Evolutionary conservation across 2,888 invertebrate species (phyloP), one percentile per base, ranked within the genome.

Genomic region (Notodonta dromedarius): DNA sequence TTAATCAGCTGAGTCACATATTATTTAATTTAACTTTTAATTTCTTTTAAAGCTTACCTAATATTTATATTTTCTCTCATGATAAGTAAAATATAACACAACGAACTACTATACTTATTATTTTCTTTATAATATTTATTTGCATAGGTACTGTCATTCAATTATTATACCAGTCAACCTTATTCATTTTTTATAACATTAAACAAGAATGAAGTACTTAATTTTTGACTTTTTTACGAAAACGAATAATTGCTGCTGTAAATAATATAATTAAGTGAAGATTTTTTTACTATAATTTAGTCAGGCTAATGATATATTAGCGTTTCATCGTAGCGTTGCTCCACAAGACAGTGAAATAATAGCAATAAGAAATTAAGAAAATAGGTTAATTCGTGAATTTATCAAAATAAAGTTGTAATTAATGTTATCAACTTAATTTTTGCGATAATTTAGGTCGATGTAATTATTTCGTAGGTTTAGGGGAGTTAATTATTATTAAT

Each of bases 381-480:
- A 71, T 67, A 85, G 82, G 78, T 62, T 78, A 79, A 78, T 78
- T 77, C 73, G 74, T 74, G 77, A 81, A 65, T 76, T 78, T 77
- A 75, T 81, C 79, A 73, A 79, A 82, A 82, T 73, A 68, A 65
- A 75, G 76, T 85, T 88, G 83, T 85, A 87, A 84, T 81, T 83
- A 87, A 86, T 73, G 80, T 85, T 88, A 86, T 82, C 84, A 87
- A 85, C 81, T 85, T 89, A 86, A 87, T 87, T 90, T 87, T 88
- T 86, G 80, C 90, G 83, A 83, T 67, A 82, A 79, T 77, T 78
- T 91, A 90, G 90, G 79, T 89, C 78, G 85, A 85, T 91, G 90
- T 90, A 90, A 88, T 87, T 90, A 88, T 76, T 79, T 84, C 79
- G 81, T 92, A 91, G 90, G 82, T 70, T 80, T 90, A 90, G 89